Evolutionary conservation across 2,888 invertebrate genomes (phyloP), one percentile per base, ranked within the genome.

Genomic region (Plebejus melissa): DNA sequence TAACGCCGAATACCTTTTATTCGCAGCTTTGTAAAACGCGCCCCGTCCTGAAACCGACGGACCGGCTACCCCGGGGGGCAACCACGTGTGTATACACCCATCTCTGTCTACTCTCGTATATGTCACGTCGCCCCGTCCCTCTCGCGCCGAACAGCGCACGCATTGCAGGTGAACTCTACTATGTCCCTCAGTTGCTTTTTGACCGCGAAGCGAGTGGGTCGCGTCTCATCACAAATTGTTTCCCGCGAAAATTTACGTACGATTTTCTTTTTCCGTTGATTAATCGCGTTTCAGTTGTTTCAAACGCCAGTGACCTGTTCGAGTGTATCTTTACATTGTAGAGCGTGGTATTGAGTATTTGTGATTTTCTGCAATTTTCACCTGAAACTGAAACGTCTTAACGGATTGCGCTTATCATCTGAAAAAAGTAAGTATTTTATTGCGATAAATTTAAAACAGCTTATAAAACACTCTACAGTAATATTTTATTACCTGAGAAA

Each of bases 201-300:
- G 81, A 81, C 81, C 81, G 84, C 79, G 82, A 86, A 84, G 89
- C 86, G 86, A 87, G 88, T 82, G 85, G 85, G 81, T 85, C 88
- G 90, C 82, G 81, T 82, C 77, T 78, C 79, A 79, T 78, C 80
- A 79, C 78, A 79, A 76, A 74, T 74, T 71, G 77, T 88, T 92
- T 91, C 90, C 91, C 93, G 93, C 93, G 91, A 90, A 92, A 91
- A 92, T 85, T 89, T 91, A 89, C 90, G 89, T 82, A 80, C 77
- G 28, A 74, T 77, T 79, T 78, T 80, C 74, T 71, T 54, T 69
- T 70, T 60, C 22, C 22, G 32, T 70, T 41, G 16, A 41, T 50
- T 75, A 41, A 22, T 41, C 50, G 32, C 70, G 58, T 70, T 70
- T 57, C 32, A n/a, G 38, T 57, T 74, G 41, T 70, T 75, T 16